phyloP scores from a whole-genome alignment of 2,888 invertebrate species.

The Dasypogon diadema region DNA sequence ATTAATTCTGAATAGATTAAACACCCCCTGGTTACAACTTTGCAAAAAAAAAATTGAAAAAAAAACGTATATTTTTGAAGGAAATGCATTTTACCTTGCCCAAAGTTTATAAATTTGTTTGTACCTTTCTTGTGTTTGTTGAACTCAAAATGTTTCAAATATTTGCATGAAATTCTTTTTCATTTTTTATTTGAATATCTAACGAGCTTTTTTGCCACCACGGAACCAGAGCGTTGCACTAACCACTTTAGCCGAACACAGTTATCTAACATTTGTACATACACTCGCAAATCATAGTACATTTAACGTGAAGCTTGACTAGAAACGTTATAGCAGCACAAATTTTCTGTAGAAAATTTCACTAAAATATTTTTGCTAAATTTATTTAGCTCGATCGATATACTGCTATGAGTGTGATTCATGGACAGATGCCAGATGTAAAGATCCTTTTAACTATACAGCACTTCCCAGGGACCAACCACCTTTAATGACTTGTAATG shows the following conservation, averaged over 20 bases:
- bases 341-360: background rate
- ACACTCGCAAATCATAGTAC: slow-evolving; percentile 14
- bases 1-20: too few relatives aligned
- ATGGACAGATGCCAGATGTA: slow-evolving; percentile 89
- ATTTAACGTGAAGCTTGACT: background rate
- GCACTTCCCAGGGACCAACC: slow-evolving; percentile 89
- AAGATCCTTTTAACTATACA: slow-evolving; percentile 94
- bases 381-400: slow-evolving; percentile 81
- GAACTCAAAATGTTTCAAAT: slow-evolving; percentile 10
- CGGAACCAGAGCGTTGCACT: background rate
- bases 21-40: too few relatives aligned
- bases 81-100: slow-evolving; percentile 18
- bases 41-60: too few relatives aligned
- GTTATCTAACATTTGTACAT: slow-evolving; percentile 35
- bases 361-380: slow-evolving; percentile 37
- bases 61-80: slow-evolving; percentile 24
- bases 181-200: slow-evolving; percentile 1
- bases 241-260: background rate
- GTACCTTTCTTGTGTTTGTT: background rate
- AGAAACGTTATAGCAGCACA: slow-evolving; percentile 14
- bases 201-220: slow-evolving; percentile 23
- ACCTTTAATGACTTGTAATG: slow-evolving; percentile 88
- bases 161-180: slow-evolving; percentile 34
- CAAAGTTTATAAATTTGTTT: background rate
- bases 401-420: slow-evolving; percentile 96